Conservation (phyloP, 2,888 invertebrate genomes). For the Keiferia lycopersicella region DNA sequence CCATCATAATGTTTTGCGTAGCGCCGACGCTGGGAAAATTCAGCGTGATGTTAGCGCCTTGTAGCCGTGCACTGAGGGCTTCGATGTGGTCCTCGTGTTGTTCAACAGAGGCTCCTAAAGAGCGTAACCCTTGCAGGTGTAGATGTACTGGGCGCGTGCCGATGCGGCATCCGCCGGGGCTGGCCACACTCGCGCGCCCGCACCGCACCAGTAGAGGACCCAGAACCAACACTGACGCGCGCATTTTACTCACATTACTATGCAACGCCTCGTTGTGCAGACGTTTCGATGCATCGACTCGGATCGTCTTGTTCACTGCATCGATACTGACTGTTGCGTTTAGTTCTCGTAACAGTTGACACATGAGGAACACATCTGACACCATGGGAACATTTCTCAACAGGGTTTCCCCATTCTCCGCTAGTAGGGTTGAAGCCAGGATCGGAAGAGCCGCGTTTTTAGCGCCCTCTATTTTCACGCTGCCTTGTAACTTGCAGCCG, state of each 20-base stretch:
- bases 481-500: neutral
- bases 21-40: slow-evolving; percentile 33
- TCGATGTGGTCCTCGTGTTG: neutral
- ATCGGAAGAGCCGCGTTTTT: slow-evolving; percentile 13
- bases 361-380: neutral
- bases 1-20: slow-evolving; percentile 33
- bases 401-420: neutral
- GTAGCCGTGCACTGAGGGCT: neutral
- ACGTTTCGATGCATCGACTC: neutral
- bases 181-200: neutral
- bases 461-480: slow-evolving; percentile 1
- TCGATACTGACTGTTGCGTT: neutral
- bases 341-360: neutral
- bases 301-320: neutral
- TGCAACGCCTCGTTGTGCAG: neutral
- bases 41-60: neutral
- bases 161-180: slow-evolving; percentile 7
- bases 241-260: neutral
- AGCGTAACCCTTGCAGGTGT: neutral
- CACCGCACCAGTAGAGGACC: neutral
- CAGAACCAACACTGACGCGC: neutral
- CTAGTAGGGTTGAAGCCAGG: neutral
- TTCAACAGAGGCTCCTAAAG: neutral
- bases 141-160: neutral
- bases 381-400: slow-evolving; percentile 5